Base-by-base conservation (phyloP, 1,140 invertebrate species). In the Protaetia brevitarsis region DNA sequence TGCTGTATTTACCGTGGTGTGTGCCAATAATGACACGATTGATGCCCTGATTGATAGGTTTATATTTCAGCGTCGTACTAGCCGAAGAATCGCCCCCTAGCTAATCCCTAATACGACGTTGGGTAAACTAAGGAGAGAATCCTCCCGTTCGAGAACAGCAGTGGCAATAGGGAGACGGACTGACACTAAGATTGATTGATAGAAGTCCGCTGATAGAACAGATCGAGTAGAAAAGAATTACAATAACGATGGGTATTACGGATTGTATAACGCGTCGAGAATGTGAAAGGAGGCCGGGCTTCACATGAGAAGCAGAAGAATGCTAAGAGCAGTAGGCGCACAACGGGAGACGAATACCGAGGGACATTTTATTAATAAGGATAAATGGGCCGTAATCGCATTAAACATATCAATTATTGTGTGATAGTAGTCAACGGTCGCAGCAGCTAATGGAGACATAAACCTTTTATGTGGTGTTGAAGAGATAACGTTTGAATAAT, bases 181-280 rank as follows among this genome's bases (percentile, higher is more conserved):
- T 72, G 74, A 75, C 74, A 69, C 66, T 75, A 75, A 75, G 74
- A 75, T 70, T 75, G 74, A 75, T 75, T 75, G 74, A 75, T 75
- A 71, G 72, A 75, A 73, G 59, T 66, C 66, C 51, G 64, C 71
- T 69, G 65, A 66, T 73, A 66, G 72, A 67, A 65, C 68, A 65
- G 69, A 70, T 68, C 70, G 66, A 36, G 63, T 68, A 37, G 66
- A 69, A 66, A 74, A 74, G 72, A 74, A 73, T 73, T 73, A 68
- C 73, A 74, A 74, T 74, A 74, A 74, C 70, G 72, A 69, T 64
- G 66, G 41, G 41, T 51, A 51, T 51, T 51, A 51, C 41, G 41
- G 41, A 51, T 51, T 51, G 41, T 51, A 51, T 51, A 51, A 51
- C 41, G 41, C 11, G 41, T 51, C 41, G 16, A 19, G 41, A 21